Base-by-base conservation (phyloP, 2,888 invertebrate genomes). In the Schrankia costaestrigalis region DNA sequence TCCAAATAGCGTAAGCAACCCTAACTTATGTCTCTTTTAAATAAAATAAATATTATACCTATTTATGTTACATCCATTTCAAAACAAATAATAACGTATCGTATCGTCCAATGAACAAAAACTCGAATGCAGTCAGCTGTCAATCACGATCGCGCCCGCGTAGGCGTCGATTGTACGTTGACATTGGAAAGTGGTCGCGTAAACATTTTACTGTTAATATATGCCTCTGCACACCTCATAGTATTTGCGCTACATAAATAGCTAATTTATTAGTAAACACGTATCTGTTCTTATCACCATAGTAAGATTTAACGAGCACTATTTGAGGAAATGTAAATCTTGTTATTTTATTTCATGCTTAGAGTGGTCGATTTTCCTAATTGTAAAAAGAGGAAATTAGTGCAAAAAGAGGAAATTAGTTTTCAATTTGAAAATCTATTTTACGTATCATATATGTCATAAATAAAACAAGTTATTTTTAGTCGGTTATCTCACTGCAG, bases 151-250 rank as follows among this genome's bases (percentile, higher is more conserved):
- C 47, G 62, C 62, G 61, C 64, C 46, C 32, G 61, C 63, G 80
- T 79, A 71, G 79, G 79, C 59, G 71, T 47, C 61, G 69, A 66
- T 63, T 66, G 68, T 68, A 63, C 70, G 72, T 67, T 69, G 72
- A 76, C 76, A 78, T 76, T 75, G 77, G 79, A 79, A 82, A 82
- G 79, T 71, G 65, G 56, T 49, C 62, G 55, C 54, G 62, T 62
- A 61, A 64, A 67, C 66, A 60, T 65, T 67, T 61, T 58, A 45
- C 51, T 51, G 63, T 48, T 68, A 61, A 70, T 70, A 66, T 67
- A 64, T 53, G 49, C 32, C 23, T 17, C 15, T 3, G 32, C 14
- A 25, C 21, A 27, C 28, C 15, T 18, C 37, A 11, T 24, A 22
- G 12, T 34, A 33, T 34, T 39, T 30, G 30, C 33, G 30, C 29